Evolutionary conservation across 2,797 vertebrate genomes (phyloP).

Genomic region (Sternotherus odoratus): DNA sequence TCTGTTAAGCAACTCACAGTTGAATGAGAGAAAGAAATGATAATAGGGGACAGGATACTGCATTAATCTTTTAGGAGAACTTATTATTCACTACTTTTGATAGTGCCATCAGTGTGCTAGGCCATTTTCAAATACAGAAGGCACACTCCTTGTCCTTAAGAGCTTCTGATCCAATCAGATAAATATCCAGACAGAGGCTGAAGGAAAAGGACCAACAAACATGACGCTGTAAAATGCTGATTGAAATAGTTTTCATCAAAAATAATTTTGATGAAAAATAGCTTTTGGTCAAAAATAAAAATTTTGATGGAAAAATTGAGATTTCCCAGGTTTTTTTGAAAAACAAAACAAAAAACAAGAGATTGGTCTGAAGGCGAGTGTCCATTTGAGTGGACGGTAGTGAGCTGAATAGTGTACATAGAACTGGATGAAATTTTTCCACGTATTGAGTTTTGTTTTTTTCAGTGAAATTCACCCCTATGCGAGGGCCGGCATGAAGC

Average conservation of each 20-base stretch:
- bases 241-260: not conserved
- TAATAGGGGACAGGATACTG: not conserved
- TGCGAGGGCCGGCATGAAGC: not conserved
- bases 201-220: not conserved
- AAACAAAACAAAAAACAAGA: fast-evolving
- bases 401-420: not conserved
- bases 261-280: not conserved
- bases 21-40: not conserved
- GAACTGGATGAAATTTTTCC: not conserved
- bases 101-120: not conserved
- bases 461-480: not conserved
- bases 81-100: not conserved
- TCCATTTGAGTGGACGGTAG: not conserved
- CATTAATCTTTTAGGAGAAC: not conserved
- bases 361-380: fast-evolving
- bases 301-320: not conserved
- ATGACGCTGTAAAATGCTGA: fast-evolving
- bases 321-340: not conserved
- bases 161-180: not conserved
- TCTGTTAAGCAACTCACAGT: not conserved
- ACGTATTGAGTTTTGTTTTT: not conserved
- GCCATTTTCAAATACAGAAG: not conserved
- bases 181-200: fast-evolving
- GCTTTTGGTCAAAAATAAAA: not conserved
- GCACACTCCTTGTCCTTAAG: not conserved